Conservation (phyloP, 2,888 invertebrate genomes). For the Neoscelio sp. region DNA sequence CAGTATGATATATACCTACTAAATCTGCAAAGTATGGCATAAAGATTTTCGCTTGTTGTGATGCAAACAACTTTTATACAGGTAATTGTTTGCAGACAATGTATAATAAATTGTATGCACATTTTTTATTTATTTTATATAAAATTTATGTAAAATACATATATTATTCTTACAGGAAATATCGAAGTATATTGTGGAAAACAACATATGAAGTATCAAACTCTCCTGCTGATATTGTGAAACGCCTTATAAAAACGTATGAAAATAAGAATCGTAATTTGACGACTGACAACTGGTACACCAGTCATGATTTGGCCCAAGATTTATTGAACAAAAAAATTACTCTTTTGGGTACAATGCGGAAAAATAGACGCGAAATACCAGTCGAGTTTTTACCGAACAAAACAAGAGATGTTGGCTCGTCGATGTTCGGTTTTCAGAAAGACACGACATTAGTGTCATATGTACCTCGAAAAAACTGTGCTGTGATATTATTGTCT, state of each 20-base stretch:
- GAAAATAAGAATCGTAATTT: slow-evolving; percentile 62
- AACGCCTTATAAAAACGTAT: slow-evolving; percentile 41
- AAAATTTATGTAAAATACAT: too few species aligned
- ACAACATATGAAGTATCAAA: slow-evolving; percentile 48
- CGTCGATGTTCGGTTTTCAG: slow-evolving; percentile 19
- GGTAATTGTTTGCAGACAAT: too few species aligned
- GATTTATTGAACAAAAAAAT: slow-evolving; percentile 18
- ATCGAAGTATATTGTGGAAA: slow-evolving; percentile 58
- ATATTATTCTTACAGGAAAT: too few species aligned
- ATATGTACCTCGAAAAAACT: slow-evolving; percentile 14
- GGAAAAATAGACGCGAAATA: slow-evolving; percentile 24
- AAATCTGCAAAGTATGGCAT: slow-evolving; percentile 47
- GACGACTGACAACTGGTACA: slow-evolving; percentile 52
- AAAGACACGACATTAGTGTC: slow-evolving; percentile 20
- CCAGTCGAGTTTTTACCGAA: slow-evolving; percentile 22
- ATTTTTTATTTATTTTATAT: too few species aligned
- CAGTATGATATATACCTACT: slow-evolving; percentile 51
- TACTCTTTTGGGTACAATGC: slow-evolving; percentile 21
- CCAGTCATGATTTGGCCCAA: slow-evolving; percentile 24
- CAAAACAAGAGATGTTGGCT: slow-evolving; percentile 6
- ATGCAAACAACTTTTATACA: slow-evolving; percentile 57
- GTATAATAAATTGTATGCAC: too few species aligned
- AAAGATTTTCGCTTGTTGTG: slow-evolving; percentile 53
- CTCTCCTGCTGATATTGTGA: slow-evolving; percentile 42
- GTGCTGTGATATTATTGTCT: slow-evolving; percentile 27